Evolutionary conservation across 2,113 vertebrate species (phyloP), one percentile per base, ranked within the genome.

Genomic region (Lates calcarifer): DNA sequence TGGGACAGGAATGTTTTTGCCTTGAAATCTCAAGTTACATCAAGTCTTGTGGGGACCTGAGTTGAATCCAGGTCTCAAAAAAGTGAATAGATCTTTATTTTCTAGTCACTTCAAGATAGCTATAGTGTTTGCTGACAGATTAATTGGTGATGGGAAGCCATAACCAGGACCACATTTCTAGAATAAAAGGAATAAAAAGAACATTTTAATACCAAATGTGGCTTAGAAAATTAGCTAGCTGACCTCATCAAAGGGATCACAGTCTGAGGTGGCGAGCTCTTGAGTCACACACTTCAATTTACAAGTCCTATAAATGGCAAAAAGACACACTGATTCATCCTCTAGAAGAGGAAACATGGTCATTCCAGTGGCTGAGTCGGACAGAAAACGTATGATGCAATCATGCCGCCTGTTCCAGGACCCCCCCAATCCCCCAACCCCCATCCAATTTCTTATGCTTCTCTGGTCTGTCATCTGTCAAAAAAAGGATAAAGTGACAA

Each of bases 341-440:
- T 22, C 22, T 0, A 41, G 31, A 49, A 17, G 7, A 35, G 47
- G 15, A 31, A 66, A 61, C 18, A 37, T 37, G 49, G 14, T 31
- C 55, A 29, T 68, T 6, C 14, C 28, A 5, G 26, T 43, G 55
- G 26, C 68, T 29, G 49, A 62, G n/a, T 11, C n/a, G 29, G 28
- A 56, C 17, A 56, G 29, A 29, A 57, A 49, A 70, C 56, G 26
- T 47, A 56, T 39, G 56, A 82, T 45, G 66, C 37, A 41, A 37
- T 24, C 29, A 26, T 57, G 37, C 35, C 24, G 6, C 57, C 20
- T 76, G 65, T 39, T 18, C 39, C 29, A 62, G 61, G 29, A 80
- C 47, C 41, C 61, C 39, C 63, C n/a, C n/a, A n/a, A n/a, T n/a
- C n/a, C n/a, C n/a, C n/a, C n/a, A n/a, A n/a, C n/a, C n/a, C n/a